Percentiles rank a stretch among this genome's conserved stretches.
phyloP scores from a whole-genome alignment of 2,113 vertebrate species.

The Toxotes jaculatrix region DNA sequence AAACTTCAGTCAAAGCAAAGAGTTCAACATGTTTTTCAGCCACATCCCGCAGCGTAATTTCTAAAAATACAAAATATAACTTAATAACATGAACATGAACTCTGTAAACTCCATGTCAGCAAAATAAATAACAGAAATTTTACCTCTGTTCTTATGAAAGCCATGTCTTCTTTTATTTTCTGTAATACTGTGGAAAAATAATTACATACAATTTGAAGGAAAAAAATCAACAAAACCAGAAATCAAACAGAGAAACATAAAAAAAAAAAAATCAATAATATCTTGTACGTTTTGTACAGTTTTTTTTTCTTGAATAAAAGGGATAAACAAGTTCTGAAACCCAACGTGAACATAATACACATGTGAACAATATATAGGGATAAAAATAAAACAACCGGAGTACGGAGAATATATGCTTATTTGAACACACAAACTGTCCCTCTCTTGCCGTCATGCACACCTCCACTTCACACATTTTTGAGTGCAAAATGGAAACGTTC shows the following conservation, averaged over 20 bases:
- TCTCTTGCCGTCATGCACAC: background rate
- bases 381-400: conserved; percentile 41
- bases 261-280: conserved; percentile 70
- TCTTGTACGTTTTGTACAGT: conserved; percentile 69
- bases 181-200: conserved; percentile 87
- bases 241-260: conserved; percentile 63
- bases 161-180: conserved; percentile 81
- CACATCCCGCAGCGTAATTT: background rate
- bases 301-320: conserved; percentile 64
- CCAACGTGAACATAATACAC: conserved; percentile 57
- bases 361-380: conserved; percentile 58
- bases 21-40: background rate
- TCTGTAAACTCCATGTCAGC: too few relatives aligned
- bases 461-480: conserved; percentile 33
- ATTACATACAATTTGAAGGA: conserved; percentile 82
- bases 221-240: conserved; percentile 22
- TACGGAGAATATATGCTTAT: conserved; percentile 47
- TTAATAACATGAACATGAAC: background rate
- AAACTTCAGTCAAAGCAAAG: conserved; percentile 1
- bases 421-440: conserved; percentile 26
- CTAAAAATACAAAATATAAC: conserved; percentile 8
- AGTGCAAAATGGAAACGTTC: conserved; percentile 40
- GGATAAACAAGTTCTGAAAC: conserved; percentile 58
- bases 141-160: conserved; percentile 77
- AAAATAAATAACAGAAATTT: conserved; percentile 11